Base-by-base conservation (phyloP, 2,888 invertebrate genomes). In the Ectemnius lituratus region DNA sequence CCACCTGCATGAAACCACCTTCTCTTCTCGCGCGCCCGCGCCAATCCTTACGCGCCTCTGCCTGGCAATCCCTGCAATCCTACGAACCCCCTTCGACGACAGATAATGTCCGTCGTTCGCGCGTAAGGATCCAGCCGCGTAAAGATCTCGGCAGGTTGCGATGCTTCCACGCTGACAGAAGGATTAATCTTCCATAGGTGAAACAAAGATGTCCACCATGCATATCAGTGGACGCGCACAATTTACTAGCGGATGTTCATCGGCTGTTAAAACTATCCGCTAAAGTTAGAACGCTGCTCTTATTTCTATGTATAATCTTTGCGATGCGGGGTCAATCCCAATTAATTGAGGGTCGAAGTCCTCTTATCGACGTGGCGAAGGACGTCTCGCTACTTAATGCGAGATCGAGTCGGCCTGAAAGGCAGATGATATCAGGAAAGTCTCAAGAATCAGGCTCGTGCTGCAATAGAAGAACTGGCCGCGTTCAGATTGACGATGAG, bases 311-410 rank as follows among this genome's bases (percentile, higher is more conserved):
- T 37, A 37, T 37, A 6, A 11, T 11, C 37, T 6, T 1, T 37
- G 37, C 37, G 37, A 0, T 8, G 37, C 37, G 37, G 11, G 37
- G 37, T 11, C 37, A 37, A 8, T 37, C 37, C 65, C 47, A 70
- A 57, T 64, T 79, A 79, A 79, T 76, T 70, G 76, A 23, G 59
- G 66, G 49, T 62, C 62, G 47, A 75, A 67, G 76, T 37, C 65
- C 70, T 66, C 63, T 67, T 64, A 70, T 67, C 74, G 73, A 46
- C 60, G 46, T 4, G 8, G 14, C 16, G 14, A 62, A 49, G 62
- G 49, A 16, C 62, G 47, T 46, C 46, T 62, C 62, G 45, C 20
- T 45, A 46, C 52, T 66, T 70, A 66, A 27, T n/a, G 37, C 37
- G 37, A 11, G 11, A 37, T 52, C 16, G 16, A 14, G 52, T 13